A percentile compares a stretch with the other conserved stretches of the same genome.
Conservation (phyloP, 2,113 vertebrate species). For the Halcyon malimbica region DNA sequence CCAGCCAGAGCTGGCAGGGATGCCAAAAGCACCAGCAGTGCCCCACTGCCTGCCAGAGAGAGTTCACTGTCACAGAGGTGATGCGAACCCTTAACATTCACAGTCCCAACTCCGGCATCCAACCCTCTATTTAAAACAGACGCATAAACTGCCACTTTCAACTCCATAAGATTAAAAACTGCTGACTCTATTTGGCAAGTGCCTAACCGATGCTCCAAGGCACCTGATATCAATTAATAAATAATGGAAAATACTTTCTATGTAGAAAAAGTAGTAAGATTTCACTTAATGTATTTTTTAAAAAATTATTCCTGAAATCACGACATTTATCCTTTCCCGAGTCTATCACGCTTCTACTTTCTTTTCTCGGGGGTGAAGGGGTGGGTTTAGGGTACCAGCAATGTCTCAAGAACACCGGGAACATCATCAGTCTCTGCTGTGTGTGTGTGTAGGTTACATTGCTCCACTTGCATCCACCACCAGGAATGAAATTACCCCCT, state of each 20-base stretch:
- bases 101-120: not conserved
- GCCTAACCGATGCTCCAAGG: not conserved
- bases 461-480: not conserved
- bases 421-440: accelerated
- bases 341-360: not conserved
- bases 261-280: not conserved
- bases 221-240: not conserved
- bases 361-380: not conserved
- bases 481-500: not conserved
- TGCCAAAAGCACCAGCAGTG: not conserved
- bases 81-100: accelerated
- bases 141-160: not conserved
- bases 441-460: accelerated
- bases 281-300: not conserved
- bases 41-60: not conserved
- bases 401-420: not conserved
- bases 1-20: not conserved
- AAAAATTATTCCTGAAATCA: not conserved
- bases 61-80: not conserved
- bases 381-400: not conserved
- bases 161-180: not conserved
- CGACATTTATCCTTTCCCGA: not conserved
- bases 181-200: not conserved
- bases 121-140: not conserved
- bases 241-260: not conserved